phyloP scores from a whole-genome alignment of 1,140 invertebrate species.

The Pachypsylla venusta region DNA sequence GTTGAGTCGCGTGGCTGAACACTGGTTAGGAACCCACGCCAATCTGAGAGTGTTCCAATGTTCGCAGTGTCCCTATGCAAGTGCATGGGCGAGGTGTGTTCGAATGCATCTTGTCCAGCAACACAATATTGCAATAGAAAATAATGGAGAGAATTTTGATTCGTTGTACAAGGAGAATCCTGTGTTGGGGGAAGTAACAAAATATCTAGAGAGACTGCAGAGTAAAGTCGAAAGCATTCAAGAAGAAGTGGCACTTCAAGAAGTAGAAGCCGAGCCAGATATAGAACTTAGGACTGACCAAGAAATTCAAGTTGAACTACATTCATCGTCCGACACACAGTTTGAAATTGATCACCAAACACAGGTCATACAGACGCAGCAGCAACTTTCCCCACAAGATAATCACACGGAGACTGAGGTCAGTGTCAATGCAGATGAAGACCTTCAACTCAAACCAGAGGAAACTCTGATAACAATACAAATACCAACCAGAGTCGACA shows the following conservation, averaged over 20 bases:
- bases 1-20: conserved; percentile 60
- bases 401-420: neutral
- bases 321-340: neutral
- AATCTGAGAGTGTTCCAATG: conserved; percentile 55
- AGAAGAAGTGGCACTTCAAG: conserved; percentile 20
- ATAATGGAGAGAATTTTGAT: conserved; percentile 34
- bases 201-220: conserved; percentile 50
- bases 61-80: conserved; percentile 53
- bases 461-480: neutral
- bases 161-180: conserved; percentile 47
- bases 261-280: conserved; percentile 14
- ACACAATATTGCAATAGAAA: conserved; percentile 43
- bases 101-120: conserved; percentile 53
- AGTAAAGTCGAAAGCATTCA: conserved; percentile 38
- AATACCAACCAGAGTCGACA: neutral
- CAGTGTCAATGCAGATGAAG: neutral
- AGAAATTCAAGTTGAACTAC: neutral
- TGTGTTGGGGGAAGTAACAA: conserved; percentile 54
- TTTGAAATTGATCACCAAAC: conserved; percentile 4
- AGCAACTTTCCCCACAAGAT: neutral
- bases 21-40: conserved; percentile 67
- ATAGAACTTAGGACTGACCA: conserved; percentile 6
- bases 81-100: conserved; percentile 57
- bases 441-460: neutral
- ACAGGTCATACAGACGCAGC: neutral